Conservation (phyloP, 2,113 vertebrate species). For the Dasyprocta punctata region DNA sequence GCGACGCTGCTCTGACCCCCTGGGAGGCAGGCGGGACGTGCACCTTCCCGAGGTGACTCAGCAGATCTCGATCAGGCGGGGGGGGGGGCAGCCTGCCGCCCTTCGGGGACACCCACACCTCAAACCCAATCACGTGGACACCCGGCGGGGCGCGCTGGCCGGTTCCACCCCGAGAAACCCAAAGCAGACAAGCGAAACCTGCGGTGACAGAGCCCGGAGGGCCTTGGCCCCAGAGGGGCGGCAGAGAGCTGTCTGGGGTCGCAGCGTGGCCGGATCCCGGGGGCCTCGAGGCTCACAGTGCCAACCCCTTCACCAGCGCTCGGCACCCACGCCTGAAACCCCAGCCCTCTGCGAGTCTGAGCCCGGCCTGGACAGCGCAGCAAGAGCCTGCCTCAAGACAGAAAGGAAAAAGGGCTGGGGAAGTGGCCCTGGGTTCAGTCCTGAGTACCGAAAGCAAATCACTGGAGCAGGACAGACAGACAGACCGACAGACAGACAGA, state of each 20-base stretch:
- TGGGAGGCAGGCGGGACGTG: background rate
- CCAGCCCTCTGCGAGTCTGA: background rate
- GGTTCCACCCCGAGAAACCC: background rate
- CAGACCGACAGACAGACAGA: background rate
- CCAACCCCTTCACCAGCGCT: background rate
- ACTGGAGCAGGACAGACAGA: too few relatives aligned
- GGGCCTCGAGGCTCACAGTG: background rate
- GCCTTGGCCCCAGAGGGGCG: background rate
- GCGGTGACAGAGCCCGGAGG: background rate
- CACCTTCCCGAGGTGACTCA: background rate
- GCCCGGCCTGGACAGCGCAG: background rate
- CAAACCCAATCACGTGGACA: background rate
- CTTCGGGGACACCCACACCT: accelerated
- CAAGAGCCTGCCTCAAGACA: background rate
- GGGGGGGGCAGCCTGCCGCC: background rate
- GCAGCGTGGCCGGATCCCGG: background rate
- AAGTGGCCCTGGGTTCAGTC: background rate
- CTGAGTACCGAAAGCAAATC: background rate
- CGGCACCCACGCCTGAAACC: background rate
- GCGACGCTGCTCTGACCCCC: background rate
- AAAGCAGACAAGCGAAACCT: background rate
- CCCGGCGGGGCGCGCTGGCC: too few relatives aligned
- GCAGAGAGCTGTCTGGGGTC: background rate
- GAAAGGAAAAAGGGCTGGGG: background rate
- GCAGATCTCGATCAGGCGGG: background rate